Percentiles rank a stretch among this genome's conserved stretches.
Evolutionary conservation across 2,888 invertebrate species (phyloP).

Genomic region (Sympetrum striolatum): DNA sequence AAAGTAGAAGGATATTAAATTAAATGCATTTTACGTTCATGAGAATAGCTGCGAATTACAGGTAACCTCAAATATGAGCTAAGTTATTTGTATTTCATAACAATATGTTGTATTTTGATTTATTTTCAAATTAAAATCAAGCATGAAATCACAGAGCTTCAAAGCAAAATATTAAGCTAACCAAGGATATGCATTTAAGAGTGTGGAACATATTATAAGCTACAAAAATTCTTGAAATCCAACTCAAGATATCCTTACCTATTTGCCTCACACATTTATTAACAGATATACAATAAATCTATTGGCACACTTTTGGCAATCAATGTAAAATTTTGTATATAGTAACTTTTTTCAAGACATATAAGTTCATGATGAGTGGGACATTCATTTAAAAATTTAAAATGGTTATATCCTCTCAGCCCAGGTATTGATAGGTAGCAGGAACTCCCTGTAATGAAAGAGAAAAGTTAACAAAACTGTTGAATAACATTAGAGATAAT

Average conservation of each 20-base stretch:
- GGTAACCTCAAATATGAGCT: background rate
- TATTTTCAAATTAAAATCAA: background rate
- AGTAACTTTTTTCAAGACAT: background rate
- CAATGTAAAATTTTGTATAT: background rate
- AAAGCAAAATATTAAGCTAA: background rate
- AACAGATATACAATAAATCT: background rate
- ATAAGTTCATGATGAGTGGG: background rate
- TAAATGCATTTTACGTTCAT: background rate
- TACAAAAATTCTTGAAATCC: background rate
- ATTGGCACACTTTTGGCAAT: background rate
- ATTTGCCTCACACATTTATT: background rate
- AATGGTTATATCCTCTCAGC: constrained; percentile 54
- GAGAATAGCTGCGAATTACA: background rate
- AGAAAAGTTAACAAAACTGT: background rate
- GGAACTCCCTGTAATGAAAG: constrained; percentile 75
- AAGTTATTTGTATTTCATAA: background rate
- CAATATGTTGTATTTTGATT: background rate
- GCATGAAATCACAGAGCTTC: background rate
- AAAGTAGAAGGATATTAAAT: background rate
- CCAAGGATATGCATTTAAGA: background rate
- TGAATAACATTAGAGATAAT: no score
- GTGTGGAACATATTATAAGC: background rate
- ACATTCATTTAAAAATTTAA: background rate
- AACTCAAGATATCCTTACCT: background rate
- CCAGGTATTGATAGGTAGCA: constrained; percentile 87